Evolutionary conservation across 1,140 invertebrate genomes (phyloP).

Genomic region (Alviniconcha marisindica): DNA sequence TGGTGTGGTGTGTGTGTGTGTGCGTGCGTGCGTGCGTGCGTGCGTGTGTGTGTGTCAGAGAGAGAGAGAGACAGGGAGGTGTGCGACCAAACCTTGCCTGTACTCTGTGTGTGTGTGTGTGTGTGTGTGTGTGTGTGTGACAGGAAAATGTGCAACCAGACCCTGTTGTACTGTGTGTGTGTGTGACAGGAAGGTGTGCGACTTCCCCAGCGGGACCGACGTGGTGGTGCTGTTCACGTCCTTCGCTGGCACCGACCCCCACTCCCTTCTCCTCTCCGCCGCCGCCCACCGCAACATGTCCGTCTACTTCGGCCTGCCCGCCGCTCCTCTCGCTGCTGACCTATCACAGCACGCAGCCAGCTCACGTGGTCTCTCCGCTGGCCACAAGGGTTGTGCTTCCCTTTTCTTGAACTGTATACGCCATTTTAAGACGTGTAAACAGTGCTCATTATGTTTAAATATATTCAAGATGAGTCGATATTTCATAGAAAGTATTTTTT

Average conservation of each 20-base stretch:
- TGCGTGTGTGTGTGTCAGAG: constrained; percentile 5
- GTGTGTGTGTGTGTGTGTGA: not conserved
- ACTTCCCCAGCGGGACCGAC: constrained; percentile 30
- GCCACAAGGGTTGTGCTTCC: too few relatives aligned
- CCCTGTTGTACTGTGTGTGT: too few relatives aligned
- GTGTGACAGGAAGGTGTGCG: not conserved
- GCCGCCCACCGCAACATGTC: constrained; percentile 56
- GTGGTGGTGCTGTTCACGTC: constrained; percentile 62
- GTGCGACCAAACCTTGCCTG: too few relatives aligned
- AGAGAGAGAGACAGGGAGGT: too few relatives aligned
- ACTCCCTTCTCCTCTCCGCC: constrained; percentile 54
- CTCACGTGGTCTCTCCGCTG: too few relatives aligned
- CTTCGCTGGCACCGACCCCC: constrained; percentile 62
- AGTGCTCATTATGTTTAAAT: too few relatives aligned
- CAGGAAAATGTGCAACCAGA: too few relatives aligned
- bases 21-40: constrained; percentile 18
- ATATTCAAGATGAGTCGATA: too few relatives aligned
- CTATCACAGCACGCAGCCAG: not conserved
- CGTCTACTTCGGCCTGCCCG: constrained; percentile 62
- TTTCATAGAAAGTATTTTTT: too few relatives aligned
- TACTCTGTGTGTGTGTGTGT: not conserved
- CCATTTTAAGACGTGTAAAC: too few relatives aligned
- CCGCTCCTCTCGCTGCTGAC: constrained; percentile 21
- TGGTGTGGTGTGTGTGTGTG: constrained; percentile 5
- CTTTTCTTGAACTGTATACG: too few relatives aligned